Evolutionary conservation across 2,113 vertebrate genomes (phyloP).

Genomic region (Lepisosteus oculatus): DNA sequence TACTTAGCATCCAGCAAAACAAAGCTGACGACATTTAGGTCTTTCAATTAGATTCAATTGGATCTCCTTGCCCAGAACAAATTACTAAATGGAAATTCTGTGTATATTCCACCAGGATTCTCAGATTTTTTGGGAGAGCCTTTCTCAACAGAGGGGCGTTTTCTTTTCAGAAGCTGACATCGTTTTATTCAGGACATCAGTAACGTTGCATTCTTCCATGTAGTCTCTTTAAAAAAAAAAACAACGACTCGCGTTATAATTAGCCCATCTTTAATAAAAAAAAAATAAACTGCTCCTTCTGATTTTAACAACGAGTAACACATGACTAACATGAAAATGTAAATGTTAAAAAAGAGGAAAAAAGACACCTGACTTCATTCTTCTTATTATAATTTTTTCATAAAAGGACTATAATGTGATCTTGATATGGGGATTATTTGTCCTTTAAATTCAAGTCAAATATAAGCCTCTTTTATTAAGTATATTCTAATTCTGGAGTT

Average conservation of each 20-base stretch:
- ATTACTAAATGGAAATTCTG: too few species aligned
- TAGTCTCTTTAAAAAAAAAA: too few species aligned
- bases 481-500: constrained; percentile 66
- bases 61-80: too few species aligned
- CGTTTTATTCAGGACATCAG: background rate
- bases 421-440: constrained; percentile 17
- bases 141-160: too few species aligned
- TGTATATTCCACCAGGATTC: too few species aligned
- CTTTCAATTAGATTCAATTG: too few species aligned
- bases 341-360: constrained; percentile 1
- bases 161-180: too few species aligned
- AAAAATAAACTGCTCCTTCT: background rate
- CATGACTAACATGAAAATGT: constrained; percentile 1
- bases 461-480: constrained; percentile 54
- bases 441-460: constrained; percentile 28
- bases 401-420: background rate
- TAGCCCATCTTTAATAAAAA: background rate
- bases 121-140: too few species aligned
- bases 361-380: background rate
- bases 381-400: constrained; percentile 13
- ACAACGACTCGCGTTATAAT: background rate
- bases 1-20: too few species aligned
- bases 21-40: too few species aligned
- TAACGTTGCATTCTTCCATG: too few species aligned
- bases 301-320: constrained; percentile 13